Evolutionary conservation across 2,797 vertebrate species (phyloP), one percentile per base, ranked within the genome.

Genomic region (Buceros bicornis): DNA sequence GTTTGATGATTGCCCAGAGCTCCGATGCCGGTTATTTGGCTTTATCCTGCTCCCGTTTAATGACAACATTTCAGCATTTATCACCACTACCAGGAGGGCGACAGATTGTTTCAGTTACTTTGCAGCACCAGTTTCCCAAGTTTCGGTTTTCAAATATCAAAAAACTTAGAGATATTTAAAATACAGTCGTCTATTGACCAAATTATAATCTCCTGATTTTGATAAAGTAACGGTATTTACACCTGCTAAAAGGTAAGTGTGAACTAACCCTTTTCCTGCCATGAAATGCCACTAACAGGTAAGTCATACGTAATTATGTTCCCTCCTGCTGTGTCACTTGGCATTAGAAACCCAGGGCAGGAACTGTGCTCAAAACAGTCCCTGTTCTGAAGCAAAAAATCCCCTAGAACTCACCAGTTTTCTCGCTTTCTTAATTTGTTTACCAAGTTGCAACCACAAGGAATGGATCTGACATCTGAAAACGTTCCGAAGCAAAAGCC

Each of bases 361-460:
- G 45, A 74, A 51, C 45, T 6, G 16, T 5, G 5, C 25, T 74
- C 54, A 51, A 57, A 77, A 57, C 3, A 40, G 14, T 7, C 31
- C 5, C 54, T 6, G 8, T 37, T 31, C 65, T 18, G 31, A 67
- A 40, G 60, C 3, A 47, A 45, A 33, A n/a, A 16, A 33, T 8
- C 0, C 3, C 7, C 20, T 10, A 31, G 12, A 87, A 25, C 16
- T 60, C 37, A 17, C 7, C 8, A 0, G 0, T 57, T 67, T 48
- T 37, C 19, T 19, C 33, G 56, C 35, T 28, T 35, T 31, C 61
- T 84, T 29, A 64, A 35, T 45, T 33, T 72, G 29, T 90, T 85
- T 33, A 80, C 64, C 17, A 9, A 43, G 10, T 28, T 43, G 25
- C 17, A 71, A 54, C 22, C 18, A 5, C 57, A 7, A 26, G 20